phyloP scores from a whole-genome alignment of 2,113 vertebrate genomes.

The Pelobates fuscus region DNA sequence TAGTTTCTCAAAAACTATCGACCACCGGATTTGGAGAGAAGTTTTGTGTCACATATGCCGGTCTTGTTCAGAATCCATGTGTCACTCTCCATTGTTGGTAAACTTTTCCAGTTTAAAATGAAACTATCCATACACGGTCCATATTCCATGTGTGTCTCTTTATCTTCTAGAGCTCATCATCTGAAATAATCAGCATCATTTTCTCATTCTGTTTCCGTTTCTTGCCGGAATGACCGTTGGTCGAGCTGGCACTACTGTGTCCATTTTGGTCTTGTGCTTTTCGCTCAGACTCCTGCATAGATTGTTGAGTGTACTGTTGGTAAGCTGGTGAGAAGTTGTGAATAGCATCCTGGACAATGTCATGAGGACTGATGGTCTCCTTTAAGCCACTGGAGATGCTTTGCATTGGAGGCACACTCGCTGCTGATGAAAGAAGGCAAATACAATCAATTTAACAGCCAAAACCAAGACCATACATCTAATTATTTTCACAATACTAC shows the following conservation, averaged over 20 bases:
- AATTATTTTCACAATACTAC: too few species aligned
- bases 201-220: conserved; percentile 82
- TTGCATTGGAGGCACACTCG: conserved; percentile 82
- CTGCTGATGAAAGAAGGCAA: conserved; percentile 59
- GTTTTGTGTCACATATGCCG: neutral
- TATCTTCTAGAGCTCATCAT: conserved; percentile 82
- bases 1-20: neutral
- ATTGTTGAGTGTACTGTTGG: conserved; percentile 90
- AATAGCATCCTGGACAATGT: conserved; percentile 91
- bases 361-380: conserved; percentile 90
- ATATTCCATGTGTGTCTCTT: fast-evolving
- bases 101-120: too few species aligned
- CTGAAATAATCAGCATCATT: conserved; percentile 83
- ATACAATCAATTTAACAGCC: too few species aligned
- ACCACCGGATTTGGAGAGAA: neutral
- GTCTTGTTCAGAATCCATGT: neutral
- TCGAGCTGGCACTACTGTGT: conserved; percentile 51
- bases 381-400: conserved; percentile 93
- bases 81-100: conserved; percentile 6
- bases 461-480: too few species aligned
- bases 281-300: conserved; percentile 81
- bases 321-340: conserved; percentile 88
- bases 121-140: neutral
- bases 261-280: conserved; percentile 62
- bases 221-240: conserved; percentile 50